phyloP scores from a whole-genome alignment of 2,888 invertebrate species.

The Acanthosepion lycidas region DNA sequence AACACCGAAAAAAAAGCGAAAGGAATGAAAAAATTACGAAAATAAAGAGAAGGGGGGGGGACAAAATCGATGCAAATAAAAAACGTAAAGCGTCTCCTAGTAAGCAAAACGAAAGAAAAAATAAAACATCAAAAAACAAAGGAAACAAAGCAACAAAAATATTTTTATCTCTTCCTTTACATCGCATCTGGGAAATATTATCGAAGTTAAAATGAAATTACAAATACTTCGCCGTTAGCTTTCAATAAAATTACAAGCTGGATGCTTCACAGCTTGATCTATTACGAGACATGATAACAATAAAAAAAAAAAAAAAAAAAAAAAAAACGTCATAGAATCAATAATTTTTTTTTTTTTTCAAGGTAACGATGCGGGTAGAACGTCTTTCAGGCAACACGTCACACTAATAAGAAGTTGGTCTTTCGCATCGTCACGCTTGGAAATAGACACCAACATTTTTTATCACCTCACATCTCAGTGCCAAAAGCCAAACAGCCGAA shows the following conservation, averaged over 20 bases:
- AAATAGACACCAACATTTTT: background rate
- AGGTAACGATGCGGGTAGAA: background rate
- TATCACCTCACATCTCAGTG: background rate
- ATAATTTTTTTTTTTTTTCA: background rate
- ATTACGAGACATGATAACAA: background rate
- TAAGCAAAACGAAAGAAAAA: no score
- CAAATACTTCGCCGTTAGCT: background rate
- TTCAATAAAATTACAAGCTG: background rate
- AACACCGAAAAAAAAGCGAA: no score
- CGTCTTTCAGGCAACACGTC: background rate
- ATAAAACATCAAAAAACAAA: no score
- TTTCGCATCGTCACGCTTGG: background rate
- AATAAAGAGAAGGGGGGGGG: no score
- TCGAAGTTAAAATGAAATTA: background rate
- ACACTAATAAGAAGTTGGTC: background rate
- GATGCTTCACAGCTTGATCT: background rate
- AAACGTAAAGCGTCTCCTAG: no score
- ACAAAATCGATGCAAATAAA: no score
- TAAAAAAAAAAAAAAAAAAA: no score
- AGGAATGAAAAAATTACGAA: no score
- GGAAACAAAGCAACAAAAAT: no score
- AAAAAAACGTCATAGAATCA: background rate
- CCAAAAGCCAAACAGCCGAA: background rate
- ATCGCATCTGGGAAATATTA: background rate
- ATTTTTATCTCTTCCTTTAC: background rate